A percentile compares a stretch with the other conserved stretches of the same genome.
phyloP scores from a whole-genome alignment of 2,888 invertebrate species.

The Diabrotica balteata region DNA sequence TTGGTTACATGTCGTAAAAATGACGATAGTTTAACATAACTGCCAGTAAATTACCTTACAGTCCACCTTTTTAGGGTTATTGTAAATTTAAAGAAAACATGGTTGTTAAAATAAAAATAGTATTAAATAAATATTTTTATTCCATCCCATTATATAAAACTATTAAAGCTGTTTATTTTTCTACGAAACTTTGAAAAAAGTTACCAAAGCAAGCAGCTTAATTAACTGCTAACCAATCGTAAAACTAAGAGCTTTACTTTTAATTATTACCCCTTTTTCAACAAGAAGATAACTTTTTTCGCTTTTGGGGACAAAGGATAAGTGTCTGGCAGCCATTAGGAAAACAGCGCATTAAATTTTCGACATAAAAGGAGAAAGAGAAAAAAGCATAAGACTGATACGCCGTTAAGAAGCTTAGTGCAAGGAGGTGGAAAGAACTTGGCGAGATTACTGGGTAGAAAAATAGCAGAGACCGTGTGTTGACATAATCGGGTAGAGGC shows the following conservation, averaged over 20 bases:
- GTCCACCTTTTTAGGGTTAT: too few relatives aligned
- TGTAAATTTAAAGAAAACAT: too few relatives aligned
- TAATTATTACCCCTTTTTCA: neutral
- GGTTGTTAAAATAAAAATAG: too few relatives aligned
- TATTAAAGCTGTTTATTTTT: too few relatives aligned
- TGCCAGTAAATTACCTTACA: too few relatives aligned
- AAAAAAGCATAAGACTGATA: neutral
- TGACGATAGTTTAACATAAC: too few relatives aligned
- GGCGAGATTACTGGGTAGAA: neutral
- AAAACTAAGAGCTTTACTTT: constrained; percentile 1
- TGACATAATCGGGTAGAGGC: too few relatives aligned
- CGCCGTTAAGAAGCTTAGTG: neutral
- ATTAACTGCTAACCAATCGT: neutral
- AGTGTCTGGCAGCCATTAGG: constrained; percentile 1
- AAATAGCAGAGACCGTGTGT: neutral
- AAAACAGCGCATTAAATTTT: neutral
- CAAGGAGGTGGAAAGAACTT: neutral
- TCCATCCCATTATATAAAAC: too few relatives aligned
- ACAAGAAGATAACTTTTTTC: neutral
- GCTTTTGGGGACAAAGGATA: neutral
- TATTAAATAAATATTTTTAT: too few relatives aligned
- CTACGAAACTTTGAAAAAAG: too few relatives aligned
- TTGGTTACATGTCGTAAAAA: too few relatives aligned
- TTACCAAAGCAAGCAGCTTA: neutral
- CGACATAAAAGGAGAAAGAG: constrained; percentile 1